Conservation (phyloP, 2,113 vertebrate species). For the Amazona vittata region DNA sequence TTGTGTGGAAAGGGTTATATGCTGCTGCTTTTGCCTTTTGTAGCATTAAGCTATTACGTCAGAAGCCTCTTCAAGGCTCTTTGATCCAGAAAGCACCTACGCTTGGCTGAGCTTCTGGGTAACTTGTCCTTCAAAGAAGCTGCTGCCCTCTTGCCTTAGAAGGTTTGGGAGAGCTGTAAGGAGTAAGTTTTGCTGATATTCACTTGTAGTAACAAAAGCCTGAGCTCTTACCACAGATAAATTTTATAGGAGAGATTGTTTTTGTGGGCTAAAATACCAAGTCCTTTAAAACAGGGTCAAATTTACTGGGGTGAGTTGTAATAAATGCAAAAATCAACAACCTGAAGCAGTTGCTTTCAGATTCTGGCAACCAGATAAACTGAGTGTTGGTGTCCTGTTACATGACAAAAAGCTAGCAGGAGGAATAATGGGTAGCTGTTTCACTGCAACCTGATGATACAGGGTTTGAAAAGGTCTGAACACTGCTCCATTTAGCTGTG, state of each 20-base stretch:
- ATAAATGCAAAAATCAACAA: neutral
- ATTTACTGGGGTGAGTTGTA: neutral
- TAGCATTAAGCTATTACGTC: neutral
- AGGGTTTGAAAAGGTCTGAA: conserved; percentile 31
- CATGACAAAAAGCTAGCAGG: neutral
- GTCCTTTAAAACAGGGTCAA: neutral
- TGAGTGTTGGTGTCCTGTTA: neutral
- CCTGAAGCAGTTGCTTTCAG: neutral
- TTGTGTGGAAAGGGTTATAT: neutral
- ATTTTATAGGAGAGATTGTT: neutral
- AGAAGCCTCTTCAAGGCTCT: neutral
- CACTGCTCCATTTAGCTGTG: conserved; percentile 16
- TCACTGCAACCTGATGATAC: conserved; percentile 51
- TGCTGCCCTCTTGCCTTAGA: neutral
- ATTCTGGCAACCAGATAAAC: neutral
- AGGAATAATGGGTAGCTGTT: conserved; percentile 39
- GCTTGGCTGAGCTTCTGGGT: neutral
- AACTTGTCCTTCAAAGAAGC: neutral
- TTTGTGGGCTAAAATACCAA: neutral
- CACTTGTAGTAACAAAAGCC: neutral
- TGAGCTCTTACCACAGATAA: neutral
- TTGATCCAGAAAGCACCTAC: neutral
- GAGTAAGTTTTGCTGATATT: neutral
- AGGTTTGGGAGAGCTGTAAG: neutral
- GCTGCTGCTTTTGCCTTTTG: neutral